Conservation (phyloP, 1,140 invertebrate genomes). For the Piezodorus guildinii region DNA sequence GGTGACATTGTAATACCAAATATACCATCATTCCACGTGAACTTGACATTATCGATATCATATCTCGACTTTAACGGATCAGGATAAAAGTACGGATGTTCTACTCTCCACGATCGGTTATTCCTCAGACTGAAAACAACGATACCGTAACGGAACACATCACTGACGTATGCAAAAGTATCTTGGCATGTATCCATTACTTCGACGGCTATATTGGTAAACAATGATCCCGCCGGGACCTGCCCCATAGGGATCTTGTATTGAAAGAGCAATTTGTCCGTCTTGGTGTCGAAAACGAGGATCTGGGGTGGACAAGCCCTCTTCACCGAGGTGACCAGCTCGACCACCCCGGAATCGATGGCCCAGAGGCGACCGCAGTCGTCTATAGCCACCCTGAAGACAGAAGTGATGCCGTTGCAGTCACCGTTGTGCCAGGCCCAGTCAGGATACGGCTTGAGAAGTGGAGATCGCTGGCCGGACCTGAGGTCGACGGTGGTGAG, state of each 20-base stretch:
- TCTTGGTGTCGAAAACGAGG: constrained; percentile 57
- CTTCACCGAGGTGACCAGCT: constrained; percentile 51
- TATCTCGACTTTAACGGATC: constrained; percentile 58
- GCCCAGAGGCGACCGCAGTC: constrained; percentile 57
- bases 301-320: constrained; percentile 61
- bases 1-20: constrained; percentile 61
- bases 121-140: constrained; percentile 54
- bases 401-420: constrained; percentile 58
- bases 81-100: constrained; percentile 61
- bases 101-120: constrained; percentile 55
- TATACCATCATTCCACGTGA: constrained; percentile 70
- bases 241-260: constrained; percentile 45
- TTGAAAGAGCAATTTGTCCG: constrained; percentile 45
- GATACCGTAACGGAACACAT: constrained; percentile 63
- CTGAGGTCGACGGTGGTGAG: constrained; percentile 34
- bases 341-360: constrained; percentile 61
- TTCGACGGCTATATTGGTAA: constrained; percentile 61
- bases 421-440: constrained; percentile 52
- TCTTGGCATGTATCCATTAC: constrained; percentile 49
- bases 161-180: constrained; percentile 54
- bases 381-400: constrained; percentile 61
- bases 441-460: constrained; percentile 55
- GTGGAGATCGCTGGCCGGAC: constrained; percentile 42
- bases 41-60: constrained; percentile 55
- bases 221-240: constrained; percentile 53